Evolutionary conservation across 2,113 vertebrate species (phyloP), one percentile per base, ranked within the genome.

Genomic region (Entelurus aequoreus): DNA sequence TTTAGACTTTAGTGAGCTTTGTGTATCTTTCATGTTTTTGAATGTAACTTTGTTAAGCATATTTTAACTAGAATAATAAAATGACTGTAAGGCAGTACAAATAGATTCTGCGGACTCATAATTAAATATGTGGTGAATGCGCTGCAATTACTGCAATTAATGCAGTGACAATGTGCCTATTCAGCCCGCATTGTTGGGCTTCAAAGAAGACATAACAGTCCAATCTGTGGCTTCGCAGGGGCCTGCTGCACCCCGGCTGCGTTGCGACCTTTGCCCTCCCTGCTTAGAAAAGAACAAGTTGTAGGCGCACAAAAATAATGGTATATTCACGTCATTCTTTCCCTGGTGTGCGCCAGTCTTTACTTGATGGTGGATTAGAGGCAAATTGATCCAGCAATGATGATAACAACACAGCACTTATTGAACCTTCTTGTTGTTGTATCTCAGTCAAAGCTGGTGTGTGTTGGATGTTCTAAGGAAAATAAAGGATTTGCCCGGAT

Each of bases 401-500:
- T 68, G 79, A 79, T 78, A 79, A 69, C 36, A 6, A 70, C 50
- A 52, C 74, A 75, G 59, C 62, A 21, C 63, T 80, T 60, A 62
- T 72, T 71, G 61, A 70, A 37, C 36, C 57, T 47, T n/a, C 65
- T 66, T 72, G 64, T 61, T 66, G 61, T 52, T 74, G 63, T 53
- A 61, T 53, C 56, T 72, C 53, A 7, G 72, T 74, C 48, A 54
- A 60, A 65, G 44, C 65, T 62, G 49, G 48, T 21, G 47, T 71
- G 65, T 38, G 71, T 75, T 69, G 69, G 68, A 63, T 71, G 73
- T 74, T 59, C 60, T 16, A 35, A 63, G 47, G 71, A 81, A 85
- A 88, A 88, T 78, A 84, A 84, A 75, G 79, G 87, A 86, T 90
- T 88, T 87, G 57, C 40, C 58, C 40, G 83, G 86, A 88, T 90